Percentiles rank a stretch among this genome's conserved stretches.
These are phyloP conservation scores for Sepioteuthis lessoniana DNA, from an alignment of 2,888 invertebrate genomes.

Conservation along the genomic window DNA sequence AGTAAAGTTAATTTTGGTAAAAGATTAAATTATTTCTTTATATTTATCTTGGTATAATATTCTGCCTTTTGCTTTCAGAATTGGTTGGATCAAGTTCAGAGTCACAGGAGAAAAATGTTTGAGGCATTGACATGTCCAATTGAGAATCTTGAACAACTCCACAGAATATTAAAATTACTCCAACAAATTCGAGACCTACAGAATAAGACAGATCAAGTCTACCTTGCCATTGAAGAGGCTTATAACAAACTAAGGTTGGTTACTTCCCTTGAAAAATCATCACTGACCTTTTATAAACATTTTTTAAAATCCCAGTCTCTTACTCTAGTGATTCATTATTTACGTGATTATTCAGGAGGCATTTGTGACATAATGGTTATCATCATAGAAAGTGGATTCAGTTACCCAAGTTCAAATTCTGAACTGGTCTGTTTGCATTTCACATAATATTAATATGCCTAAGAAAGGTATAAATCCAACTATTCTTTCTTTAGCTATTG, in stretches of 20 bases:
- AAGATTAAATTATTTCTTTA: not conserved
- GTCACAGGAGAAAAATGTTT: constrained; percentile 70
- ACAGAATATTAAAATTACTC: constrained; percentile 73
- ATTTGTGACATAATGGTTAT: no score
- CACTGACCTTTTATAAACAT: no score
- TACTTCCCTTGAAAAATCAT: no score
- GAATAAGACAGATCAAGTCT: constrained; percentile 75
- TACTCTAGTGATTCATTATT: no score
- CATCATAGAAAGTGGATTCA: no score
- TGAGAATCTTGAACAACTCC: constrained; percentile 74
- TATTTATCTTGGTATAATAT: not conserved
- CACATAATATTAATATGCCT: no score
- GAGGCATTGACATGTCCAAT: constrained; percentile 71
- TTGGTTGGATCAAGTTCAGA: constrained; percentile 72
- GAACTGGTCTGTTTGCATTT: no score
- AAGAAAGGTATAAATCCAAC: no score
- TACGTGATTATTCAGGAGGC: no score
- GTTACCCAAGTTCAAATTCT: no score
- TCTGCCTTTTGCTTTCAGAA: constrained; percentile 61
- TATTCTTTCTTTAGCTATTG: no score
- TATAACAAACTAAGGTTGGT: constrained; percentile 71
- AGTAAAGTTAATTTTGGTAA: not conserved
- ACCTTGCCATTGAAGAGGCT: constrained; percentile 75
- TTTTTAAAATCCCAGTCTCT: no score
- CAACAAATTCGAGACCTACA: constrained; percentile 76